Conservation (phyloP, 2,113 vertebrate species). For the Vulpes lagopus region DNA sequence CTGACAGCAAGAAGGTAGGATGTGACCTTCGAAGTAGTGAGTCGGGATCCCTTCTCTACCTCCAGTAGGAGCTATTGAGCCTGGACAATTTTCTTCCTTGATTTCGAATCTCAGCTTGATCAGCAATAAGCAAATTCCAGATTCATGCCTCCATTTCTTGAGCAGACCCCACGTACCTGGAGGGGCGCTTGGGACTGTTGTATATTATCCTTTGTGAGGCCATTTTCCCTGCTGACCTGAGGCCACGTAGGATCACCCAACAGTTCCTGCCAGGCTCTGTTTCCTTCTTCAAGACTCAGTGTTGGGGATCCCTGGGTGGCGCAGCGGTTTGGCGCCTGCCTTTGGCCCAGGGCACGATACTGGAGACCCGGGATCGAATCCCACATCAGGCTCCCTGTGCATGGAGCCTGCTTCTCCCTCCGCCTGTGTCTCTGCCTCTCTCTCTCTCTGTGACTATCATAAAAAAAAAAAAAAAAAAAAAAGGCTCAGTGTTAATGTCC, state of each 20-base stretch:
- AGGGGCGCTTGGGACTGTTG: not conserved
- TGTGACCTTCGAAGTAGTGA: not conserved
- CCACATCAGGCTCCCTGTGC: too few relatives aligned
- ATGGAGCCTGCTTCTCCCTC: too few relatives aligned
- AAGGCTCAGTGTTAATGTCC: not conserved
- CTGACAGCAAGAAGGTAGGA: not conserved
- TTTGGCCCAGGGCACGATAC: too few relatives aligned
- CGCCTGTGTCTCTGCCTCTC: too few relatives aligned
- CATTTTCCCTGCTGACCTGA: fast-evolving
- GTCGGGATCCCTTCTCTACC: not conserved
- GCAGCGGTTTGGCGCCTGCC: too few relatives aligned
- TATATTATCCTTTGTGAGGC: fast-evolving
- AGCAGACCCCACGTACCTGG: not conserved
- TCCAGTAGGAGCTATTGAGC: not conserved
- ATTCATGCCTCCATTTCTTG: not conserved
- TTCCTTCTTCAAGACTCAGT: not conserved
- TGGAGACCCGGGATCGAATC: too few relatives aligned
- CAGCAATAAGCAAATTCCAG: not conserved
- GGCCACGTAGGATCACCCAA: not conserved
- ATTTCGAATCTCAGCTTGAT: not conserved
- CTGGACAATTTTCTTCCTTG: not conserved
- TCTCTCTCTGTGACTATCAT: too few relatives aligned
- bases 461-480: too few relatives aligned
- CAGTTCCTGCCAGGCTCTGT: not conserved
- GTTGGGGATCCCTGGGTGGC: too few relatives aligned